Conservation (phyloP, 35 echinoderm and acorn worm species). For the Patiria miniata region DNA sequence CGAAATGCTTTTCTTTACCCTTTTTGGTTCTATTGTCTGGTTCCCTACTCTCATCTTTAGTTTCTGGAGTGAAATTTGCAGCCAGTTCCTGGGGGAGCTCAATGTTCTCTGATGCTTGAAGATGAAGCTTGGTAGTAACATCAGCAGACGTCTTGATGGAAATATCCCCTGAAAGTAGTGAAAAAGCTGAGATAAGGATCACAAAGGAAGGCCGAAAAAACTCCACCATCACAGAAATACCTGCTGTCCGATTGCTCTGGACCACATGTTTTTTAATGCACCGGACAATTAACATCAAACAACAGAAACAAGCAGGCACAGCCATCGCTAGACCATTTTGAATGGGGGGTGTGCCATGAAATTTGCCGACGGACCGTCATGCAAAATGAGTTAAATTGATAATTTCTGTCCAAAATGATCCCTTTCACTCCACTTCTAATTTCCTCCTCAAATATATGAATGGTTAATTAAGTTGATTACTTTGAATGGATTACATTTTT, state of each 20-base stretch:
- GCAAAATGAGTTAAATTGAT: too few species aligned
- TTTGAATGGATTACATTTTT: too few species aligned
- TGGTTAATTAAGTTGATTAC: too few species aligned
- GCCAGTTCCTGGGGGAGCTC: not conserved
- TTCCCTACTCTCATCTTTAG: not conserved
- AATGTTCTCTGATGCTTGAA: conserved; percentile 1
- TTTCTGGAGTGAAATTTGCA: not conserved
- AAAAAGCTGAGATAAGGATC: not conserved
- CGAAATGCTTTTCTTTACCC: not conserved
- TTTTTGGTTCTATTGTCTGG: not conserved
- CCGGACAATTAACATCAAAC: not conserved
- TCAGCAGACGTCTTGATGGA: conserved; percentile 3
- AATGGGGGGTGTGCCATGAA: too few species aligned
- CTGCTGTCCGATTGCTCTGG: too few species aligned
- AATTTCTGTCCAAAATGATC: too few species aligned
- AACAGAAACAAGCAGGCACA: not conserved
- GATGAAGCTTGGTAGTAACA: conserved; percentile 15
- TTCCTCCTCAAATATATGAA: too few species aligned
- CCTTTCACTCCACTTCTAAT: too few species aligned
- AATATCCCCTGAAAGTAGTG: conserved; percentile 21
- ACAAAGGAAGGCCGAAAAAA: not conserved
- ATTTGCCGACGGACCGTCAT: too few species aligned
- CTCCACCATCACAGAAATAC: not conserved
- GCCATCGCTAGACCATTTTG: not conserved
- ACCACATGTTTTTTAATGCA: not conserved